Evolutionary conservation across 2,113 vertebrate species (phyloP).

Genomic region (Apaloderma vittatum): DNA sequence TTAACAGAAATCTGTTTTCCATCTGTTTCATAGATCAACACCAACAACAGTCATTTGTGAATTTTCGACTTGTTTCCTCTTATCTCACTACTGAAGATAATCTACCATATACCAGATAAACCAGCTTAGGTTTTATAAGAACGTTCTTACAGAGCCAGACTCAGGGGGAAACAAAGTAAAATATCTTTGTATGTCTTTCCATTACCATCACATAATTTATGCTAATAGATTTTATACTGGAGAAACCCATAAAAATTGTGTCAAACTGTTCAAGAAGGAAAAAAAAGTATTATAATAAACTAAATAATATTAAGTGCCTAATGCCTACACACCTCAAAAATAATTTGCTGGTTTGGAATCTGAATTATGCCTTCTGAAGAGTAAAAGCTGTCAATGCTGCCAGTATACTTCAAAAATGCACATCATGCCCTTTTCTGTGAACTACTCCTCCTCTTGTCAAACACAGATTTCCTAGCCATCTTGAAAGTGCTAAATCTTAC

Average conservation of each 20-base stretch:
- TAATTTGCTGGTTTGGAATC: not conserved
- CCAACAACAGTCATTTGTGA: not conserved
- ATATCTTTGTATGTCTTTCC: not conserved
- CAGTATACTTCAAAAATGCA: not conserved
- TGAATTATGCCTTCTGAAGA: not conserved
- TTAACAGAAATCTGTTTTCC: slow-evolving; percentile 45
- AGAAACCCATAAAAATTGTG: not conserved
- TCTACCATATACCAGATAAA: slow-evolving; percentile 56
- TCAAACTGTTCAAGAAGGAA: not conserved
- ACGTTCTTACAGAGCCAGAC: not conserved
- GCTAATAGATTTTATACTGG: not conserved
- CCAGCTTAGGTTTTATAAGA: not conserved
- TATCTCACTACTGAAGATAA: slow-evolving; percentile 44
- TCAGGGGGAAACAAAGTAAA: not conserved
- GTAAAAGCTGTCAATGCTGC: not conserved
- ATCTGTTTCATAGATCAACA: slow-evolving; percentile 31
- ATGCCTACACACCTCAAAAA: not conserved
- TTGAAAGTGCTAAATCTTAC: not conserved
- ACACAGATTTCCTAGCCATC: not conserved
- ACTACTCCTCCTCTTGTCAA: not conserved
- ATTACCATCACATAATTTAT: not conserved
- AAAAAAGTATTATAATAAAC: not conserved
- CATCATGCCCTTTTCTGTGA: not conserved
- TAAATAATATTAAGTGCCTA: not conserved
- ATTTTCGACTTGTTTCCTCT: slow-evolving; percentile 13